phyloP scores from a whole-genome alignment of 2,113 vertebrate species.

The Vulpes lagopus region DNA sequence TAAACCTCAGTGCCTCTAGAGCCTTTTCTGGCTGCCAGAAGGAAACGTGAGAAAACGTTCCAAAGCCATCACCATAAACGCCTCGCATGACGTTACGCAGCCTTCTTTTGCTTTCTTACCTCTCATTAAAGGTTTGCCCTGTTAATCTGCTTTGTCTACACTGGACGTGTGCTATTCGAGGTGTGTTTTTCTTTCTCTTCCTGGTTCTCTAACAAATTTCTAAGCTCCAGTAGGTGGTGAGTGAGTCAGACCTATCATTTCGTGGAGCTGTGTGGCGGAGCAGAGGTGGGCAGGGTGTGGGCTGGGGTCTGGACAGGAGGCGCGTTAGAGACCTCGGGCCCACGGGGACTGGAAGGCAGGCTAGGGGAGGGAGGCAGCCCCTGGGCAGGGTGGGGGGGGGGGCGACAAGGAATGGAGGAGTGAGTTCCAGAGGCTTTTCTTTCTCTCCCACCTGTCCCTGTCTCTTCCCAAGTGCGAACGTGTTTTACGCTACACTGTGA shows the following conservation, averaged over 20 bases:
- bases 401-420: not conserved
- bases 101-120: not conserved
- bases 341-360: fast-evolving
- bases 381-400: not conserved
- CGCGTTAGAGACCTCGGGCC: not conserved
- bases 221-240: not conserved
- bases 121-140: not conserved
- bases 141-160: not conserved
- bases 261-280: not conserved
- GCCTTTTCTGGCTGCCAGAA: not conserved
- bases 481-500: slow-evolving; percentile 38
- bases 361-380: not conserved
- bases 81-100: not conserved
- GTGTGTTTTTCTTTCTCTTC: not conserved
- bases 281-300: not conserved
- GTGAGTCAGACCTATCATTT: not conserved
- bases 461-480: slow-evolving; percentile 43
- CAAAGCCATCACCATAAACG: not conserved
- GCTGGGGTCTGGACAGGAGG: too few species aligned
- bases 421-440: not conserved
- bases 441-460: not conserved
- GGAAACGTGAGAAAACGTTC: not conserved
- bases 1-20: not conserved
- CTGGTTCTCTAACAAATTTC: not conserved
- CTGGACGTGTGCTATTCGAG: fast-evolving